Evolutionary conservation across 2,113 vertebrate genomes (phyloP).

Genomic region (Hippolais icterina): DNA sequence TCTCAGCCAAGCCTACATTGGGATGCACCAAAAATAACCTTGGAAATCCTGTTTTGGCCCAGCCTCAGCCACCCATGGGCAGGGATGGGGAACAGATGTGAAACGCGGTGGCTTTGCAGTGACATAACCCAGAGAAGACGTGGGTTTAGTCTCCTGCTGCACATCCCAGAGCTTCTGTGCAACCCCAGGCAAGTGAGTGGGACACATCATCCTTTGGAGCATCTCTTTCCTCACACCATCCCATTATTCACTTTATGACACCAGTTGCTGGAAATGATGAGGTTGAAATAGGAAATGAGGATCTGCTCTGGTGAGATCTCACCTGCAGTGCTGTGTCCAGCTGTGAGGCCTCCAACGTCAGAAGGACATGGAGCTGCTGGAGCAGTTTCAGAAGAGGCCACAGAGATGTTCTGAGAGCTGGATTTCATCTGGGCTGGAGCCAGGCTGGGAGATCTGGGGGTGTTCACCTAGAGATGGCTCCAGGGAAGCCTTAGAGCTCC

Average conservation of each 20-base stretch:
- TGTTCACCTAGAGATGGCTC: accelerated
- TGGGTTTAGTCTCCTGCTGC: background rate
- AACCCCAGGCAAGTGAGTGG: too few species aligned
- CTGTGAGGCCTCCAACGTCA: accelerated
- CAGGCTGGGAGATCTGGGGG: background rate
- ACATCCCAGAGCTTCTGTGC: background rate
- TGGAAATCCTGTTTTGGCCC: background rate
- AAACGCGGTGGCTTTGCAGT: background rate
- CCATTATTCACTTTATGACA: background rate
- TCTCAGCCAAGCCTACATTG: background rate
- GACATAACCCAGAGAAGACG: background rate
- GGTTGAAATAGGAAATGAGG: too few species aligned
- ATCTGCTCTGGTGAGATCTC: background rate
- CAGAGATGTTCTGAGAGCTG: background rate
- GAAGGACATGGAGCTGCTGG: background rate
- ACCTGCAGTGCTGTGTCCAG: background rate
- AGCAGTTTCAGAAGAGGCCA: background rate
- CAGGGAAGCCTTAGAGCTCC: accelerated
- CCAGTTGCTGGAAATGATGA: background rate
- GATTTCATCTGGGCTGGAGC: background rate
- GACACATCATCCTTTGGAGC: background rate
- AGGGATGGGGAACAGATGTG: background rate
- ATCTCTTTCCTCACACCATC: background rate
- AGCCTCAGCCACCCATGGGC: background rate
- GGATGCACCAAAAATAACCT: background rate